Evolutionary conservation across 2,888 invertebrate species (phyloP).

Genomic region (Agrypnus murinus): DNA sequence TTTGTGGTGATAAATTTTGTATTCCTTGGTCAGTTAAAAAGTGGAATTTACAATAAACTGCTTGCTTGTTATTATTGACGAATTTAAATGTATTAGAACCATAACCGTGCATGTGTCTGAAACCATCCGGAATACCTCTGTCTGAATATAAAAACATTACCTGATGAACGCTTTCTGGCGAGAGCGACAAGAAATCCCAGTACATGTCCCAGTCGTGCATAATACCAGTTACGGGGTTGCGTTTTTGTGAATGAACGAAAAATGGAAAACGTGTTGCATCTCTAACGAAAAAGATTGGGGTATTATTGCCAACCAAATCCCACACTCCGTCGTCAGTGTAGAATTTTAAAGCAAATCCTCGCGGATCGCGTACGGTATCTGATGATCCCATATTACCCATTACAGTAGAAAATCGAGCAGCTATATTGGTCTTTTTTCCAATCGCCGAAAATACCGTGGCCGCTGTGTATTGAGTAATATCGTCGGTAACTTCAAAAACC

Average conservation of each 20-base stretch:
- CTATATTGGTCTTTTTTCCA: slow-evolving; percentile 88
- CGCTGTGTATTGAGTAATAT: slow-evolving; percentile 85
- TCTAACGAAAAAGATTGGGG: slow-evolving; percentile 93
- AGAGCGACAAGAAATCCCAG: slow-evolving; percentile 93
- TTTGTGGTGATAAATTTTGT: slow-evolving; percentile 81
- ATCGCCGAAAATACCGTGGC: slow-evolving; percentile 85
- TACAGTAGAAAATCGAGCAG: slow-evolving; percentile 88
- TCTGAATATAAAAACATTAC: slow-evolving; percentile 89
- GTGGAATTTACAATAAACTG: slow-evolving; percentile 94
- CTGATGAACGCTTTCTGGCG: slow-evolving; percentile 92
- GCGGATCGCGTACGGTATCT: slow-evolving; percentile 91
- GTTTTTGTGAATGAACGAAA: slow-evolving; percentile 96
- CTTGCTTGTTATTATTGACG: slow-evolving; percentile 81
- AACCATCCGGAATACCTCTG: slow-evolving; percentile 94
- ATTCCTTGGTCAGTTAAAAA: slow-evolving; percentile 93
- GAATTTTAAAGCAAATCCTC: slow-evolving; percentile 95
- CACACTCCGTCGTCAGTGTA: slow-evolving; percentile 94
- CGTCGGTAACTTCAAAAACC: slow-evolving; percentile 90
- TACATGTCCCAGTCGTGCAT: slow-evolving; percentile 95
- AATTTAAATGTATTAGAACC: slow-evolving; percentile 95
- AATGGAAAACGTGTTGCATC: slow-evolving; percentile 93
- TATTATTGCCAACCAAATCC: slow-evolving; percentile 96
- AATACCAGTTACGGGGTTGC: slow-evolving; percentile 91
- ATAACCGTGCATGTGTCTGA: slow-evolving; percentile 85
- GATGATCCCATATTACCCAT: slow-evolving; percentile 93